phyloP scores from a whole-genome alignment of 1,140 invertebrate species.

The Drosophila pectinifera region DNA sequence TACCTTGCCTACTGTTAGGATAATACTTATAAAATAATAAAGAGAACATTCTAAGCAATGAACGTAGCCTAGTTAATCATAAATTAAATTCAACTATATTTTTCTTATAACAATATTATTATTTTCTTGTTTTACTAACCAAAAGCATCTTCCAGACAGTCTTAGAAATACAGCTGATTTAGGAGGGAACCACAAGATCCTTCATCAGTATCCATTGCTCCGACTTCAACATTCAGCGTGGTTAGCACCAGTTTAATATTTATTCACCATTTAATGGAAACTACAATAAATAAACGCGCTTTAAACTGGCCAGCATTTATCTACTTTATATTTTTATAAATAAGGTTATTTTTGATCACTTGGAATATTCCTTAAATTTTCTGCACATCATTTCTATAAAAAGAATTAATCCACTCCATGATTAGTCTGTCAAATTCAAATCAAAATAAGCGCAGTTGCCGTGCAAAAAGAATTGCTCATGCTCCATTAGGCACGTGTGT shows the following conservation, averaged over 20 bases:
- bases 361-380: too few relatives aligned
- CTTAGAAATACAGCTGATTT: not conserved
- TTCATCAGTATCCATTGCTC: not conserved
- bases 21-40: not conserved
- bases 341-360: too few relatives aligned
- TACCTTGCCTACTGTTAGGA: constrained; percentile 25
- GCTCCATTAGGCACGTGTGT: constrained; percentile 69
- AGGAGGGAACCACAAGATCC: not conserved
- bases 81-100: too few relatives aligned
- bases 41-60: too few relatives aligned
- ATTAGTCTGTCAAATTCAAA: constrained; percentile 6
- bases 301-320: not conserved
- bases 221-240: not conserved
- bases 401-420: not conserved
- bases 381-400: too few relatives aligned
- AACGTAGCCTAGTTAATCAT: too few relatives aligned
- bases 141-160: too few relatives aligned
- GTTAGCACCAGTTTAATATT: too few relatives aligned
- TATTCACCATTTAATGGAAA: too few relatives aligned
- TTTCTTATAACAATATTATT: too few relatives aligned
- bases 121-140: too few relatives aligned
- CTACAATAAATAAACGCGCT: not conserved
- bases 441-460: constrained; percentile 21
- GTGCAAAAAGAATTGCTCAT: constrained; percentile 44
- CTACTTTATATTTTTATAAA: not conserved